These are phyloP conservation scores for Sebastes baramenuke DNA, from an alignment of 2,797 vertebrate species.

Conservation along the genomic window DNA sequence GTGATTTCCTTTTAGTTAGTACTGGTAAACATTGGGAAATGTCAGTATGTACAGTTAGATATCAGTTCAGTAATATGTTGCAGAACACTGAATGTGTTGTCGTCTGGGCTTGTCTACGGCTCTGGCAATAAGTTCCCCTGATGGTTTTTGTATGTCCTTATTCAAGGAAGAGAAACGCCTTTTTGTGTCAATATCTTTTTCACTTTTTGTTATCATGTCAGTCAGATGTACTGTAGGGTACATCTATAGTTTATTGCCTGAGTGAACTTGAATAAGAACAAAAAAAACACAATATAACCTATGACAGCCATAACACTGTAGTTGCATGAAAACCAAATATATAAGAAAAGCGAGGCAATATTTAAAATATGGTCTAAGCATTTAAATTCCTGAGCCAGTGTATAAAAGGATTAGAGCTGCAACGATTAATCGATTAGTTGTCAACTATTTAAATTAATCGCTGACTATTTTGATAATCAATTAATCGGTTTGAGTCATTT, in stretches of 20 bases:
- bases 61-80: slow-evolving; percentile 6
- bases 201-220: slow-evolving; percentile 10
- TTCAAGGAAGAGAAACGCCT: slow-evolving; percentile 3
- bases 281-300: slow-evolving; percentile 16
- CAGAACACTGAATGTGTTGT: slow-evolving; percentile 26
- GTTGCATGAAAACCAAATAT: slow-evolving; percentile 46
- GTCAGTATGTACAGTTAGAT: slow-evolving; percentile 3
- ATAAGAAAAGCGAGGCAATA: slow-evolving; percentile 1
- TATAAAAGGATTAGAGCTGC: not conserved
- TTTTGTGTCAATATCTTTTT: slow-evolving; percentile 20
- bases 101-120: slow-evolving; percentile 15
- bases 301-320: slow-evolving; percentile 16
- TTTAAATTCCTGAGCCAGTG: not conserved
- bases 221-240: slow-evolving; percentile 21
- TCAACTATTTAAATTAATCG: too few relatives aligned
- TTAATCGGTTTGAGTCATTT: too few relatives aligned
- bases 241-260: slow-evolving; percentile 34
- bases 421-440: too few relatives aligned
- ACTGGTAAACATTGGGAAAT: slow-evolving; percentile 28
- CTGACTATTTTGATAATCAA: too few relatives aligned
- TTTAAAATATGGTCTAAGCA: not conserved
- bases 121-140: slow-evolving; percentile 12
- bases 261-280: slow-evolving; percentile 59
- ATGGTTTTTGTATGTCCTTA: slow-evolving; percentile 31
- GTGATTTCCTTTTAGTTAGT: slow-evolving; percentile 31